Conservation (phyloP, 1,140 invertebrate species). For the Wasmannia auropunctata region DNA sequence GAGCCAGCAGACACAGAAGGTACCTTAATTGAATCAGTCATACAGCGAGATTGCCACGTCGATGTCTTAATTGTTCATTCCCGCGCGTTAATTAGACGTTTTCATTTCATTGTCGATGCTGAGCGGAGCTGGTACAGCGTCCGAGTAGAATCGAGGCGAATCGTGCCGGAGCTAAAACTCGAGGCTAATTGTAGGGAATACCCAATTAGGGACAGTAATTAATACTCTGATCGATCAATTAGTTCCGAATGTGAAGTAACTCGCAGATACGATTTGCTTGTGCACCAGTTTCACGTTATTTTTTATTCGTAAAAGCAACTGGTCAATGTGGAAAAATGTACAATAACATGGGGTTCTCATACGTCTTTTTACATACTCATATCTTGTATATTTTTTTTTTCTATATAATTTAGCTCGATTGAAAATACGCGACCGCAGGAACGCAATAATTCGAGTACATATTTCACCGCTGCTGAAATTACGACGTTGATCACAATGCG, state of each 20-base stretch:
- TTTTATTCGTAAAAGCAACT: background rate
- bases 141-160: background rate
- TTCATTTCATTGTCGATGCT: slow-evolving; percentile 34
- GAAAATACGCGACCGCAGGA: background rate
- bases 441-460: background rate
- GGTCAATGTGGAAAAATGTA: background rate
- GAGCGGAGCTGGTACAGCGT: background rate
- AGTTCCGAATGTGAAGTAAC: background rate
- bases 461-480: background rate
- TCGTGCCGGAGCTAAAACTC: background rate
- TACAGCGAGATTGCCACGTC: slow-evolving; percentile 49
- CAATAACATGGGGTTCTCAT: background rate
- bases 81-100: slow-evolving; percentile 62
- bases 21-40: slow-evolving; percentile 76
- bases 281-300: background rate
- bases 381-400: background rate
- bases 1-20: slow-evolving; percentile 15
- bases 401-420: background rate
- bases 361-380: background rate
- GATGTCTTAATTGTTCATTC: slow-evolving; percentile 73
- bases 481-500: slow-evolving; percentile 6
- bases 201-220: background rate
- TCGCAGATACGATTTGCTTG: background rate
- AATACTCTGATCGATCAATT: slow-evolving; percentile 12
- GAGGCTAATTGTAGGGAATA: background rate